Base-by-base conservation (phyloP, 2,888 invertebrate genomes). In the Drosophila atroscutellata region DNA sequence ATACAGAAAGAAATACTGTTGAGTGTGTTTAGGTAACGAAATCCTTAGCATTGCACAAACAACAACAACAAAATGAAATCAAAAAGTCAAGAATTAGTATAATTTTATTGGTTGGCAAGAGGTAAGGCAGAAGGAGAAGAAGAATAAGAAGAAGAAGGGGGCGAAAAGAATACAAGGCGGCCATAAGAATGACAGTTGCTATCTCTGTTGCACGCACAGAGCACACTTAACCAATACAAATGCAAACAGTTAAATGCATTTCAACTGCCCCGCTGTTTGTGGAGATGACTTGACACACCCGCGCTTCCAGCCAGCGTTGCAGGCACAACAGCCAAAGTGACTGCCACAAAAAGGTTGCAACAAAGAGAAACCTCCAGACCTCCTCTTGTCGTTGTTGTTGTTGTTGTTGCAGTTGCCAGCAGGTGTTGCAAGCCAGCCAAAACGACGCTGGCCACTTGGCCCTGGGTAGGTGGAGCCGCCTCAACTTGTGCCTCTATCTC, bases 101-200 rank as follows among this genome's bases (percentile, higher is more conserved):
- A 91, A 91, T 91, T 90, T 91, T 91, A 90, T 90, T 90, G 90
- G 90, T 91, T 85, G 86, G 85, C 88, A 89, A 87, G 75, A 86
- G 72, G 70, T 77, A 75, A 68, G 76, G 28, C 20, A 56, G 28
- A 11, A 36, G 8, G 18, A 45, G 34, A 52, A 58, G 55, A 57
- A 59, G 49, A 64, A 51, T 20, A 47, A 47, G 54, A 42, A 52
- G 54, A 37, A 7, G 55, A 37, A 7, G 36, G 54, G 42, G 45
- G 45, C 15, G 15, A 24, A 55, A 55, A 55, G 55, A 37, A 45
- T 26, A 45, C 15, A 45, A 39, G 71, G 45, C 47, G 59, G 77
- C 88, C 87, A 84, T 87, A 81, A 81, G 88, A 84, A 85, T 70
- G 85, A 87, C 82, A 82, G 75, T 67, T 39, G 84, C 87, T 62